Conservation (phyloP, 1,140 invertebrate genomes). For the Drosophila ambigua region DNA sequence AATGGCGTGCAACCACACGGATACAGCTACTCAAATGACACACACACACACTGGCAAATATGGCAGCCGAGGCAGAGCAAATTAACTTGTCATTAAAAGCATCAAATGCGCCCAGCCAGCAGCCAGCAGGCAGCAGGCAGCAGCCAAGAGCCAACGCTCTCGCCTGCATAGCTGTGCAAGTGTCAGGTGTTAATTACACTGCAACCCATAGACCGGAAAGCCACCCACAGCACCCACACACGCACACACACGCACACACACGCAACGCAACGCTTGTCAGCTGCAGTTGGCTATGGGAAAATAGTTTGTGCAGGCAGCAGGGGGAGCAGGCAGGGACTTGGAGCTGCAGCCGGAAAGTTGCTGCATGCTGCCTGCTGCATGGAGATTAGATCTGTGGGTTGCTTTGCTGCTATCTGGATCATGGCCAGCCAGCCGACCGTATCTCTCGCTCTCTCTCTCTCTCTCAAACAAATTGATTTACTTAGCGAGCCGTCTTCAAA, state of each 20-base stretch:
- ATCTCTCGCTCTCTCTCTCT: too few species aligned
- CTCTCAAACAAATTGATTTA: too few species aligned
- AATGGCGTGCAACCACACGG: too few species aligned
- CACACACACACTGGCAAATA: not conserved
- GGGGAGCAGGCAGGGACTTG: too few species aligned
- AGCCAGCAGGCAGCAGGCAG: too few species aligned
- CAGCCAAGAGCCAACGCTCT: not conserved
- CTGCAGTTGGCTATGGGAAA: constrained; percentile 50
- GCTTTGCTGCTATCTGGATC: too few species aligned
- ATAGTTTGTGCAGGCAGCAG: too few species aligned
- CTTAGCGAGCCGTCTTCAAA: too few species aligned
- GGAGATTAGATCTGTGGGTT: too few species aligned
- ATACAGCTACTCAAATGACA: constrained; percentile 15
- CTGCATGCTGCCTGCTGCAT: too few species aligned
- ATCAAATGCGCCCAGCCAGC: constrained; percentile 46
- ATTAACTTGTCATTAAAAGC: constrained; percentile 75
- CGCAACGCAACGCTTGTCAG: constrained; percentile 28
- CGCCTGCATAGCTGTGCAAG: constrained; percentile 27
- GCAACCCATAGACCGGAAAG: constrained; percentile 1
- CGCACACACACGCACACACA: not conserved
- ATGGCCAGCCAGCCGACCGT: too few species aligned
- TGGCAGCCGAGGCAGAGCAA: constrained; percentile 17
- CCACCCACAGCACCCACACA: constrained; percentile 8
- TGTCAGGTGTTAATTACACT: constrained; percentile 71
- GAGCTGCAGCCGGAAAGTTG: too few species aligned